Conservation (phyloP, 2,797 vertebrate genomes). For the Semotilus atromaculatus region DNA sequence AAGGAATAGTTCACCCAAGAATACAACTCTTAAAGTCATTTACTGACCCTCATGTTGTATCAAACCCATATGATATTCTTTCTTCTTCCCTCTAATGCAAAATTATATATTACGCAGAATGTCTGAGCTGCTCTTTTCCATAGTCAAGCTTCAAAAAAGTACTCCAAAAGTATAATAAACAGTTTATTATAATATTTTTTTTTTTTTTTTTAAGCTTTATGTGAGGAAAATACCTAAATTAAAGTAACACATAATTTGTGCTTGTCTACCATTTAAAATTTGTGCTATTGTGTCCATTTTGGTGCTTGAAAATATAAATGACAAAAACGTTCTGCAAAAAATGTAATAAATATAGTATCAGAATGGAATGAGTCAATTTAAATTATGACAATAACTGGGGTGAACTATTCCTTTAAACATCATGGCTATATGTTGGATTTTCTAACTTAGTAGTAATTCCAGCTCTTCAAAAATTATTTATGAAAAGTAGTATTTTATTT, state of each 20-base stretch:
- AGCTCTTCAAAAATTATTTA: not conserved
- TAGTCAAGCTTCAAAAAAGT: not conserved
- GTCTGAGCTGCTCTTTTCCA: not conserved
- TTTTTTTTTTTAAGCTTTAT: too few species aligned
- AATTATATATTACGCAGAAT: not conserved
- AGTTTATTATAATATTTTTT: not conserved
- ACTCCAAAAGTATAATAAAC: not conserved
- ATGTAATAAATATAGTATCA: not conserved
- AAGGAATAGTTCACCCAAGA: conserved; percentile 7
- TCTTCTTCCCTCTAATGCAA: not conserved
- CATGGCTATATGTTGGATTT: not conserved
- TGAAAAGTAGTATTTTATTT: not conserved
- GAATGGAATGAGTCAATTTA: not conserved
- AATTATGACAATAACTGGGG: not conserved
- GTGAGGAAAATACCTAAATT: not conserved
- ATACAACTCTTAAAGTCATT: not conserved
- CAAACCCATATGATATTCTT: not conserved
- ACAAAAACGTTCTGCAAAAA: not conserved
- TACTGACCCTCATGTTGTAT: not conserved
- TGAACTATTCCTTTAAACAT: not conserved
- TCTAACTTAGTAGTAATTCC: not conserved
- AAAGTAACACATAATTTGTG: not conserved
- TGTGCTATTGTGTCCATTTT: not conserved
- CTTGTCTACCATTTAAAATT: not conserved
- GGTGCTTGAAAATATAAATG: not conserved